Evolutionary conservation across 2,113 vertebrate species (phyloP).

Genomic region (Balaeniceps rex): DNA sequence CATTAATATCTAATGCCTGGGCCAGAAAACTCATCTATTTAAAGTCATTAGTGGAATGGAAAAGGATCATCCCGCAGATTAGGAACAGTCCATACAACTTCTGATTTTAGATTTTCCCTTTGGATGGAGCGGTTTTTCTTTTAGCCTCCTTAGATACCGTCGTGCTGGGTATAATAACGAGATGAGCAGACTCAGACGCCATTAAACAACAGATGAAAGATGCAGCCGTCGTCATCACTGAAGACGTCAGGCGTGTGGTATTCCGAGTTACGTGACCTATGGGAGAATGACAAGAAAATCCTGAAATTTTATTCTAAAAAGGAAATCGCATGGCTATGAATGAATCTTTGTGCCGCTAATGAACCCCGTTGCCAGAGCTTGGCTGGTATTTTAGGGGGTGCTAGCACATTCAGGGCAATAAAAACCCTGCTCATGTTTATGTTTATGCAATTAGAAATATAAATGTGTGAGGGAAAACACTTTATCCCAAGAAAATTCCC

Average conservation of each 20-base stretch:
- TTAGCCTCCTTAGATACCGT: neutral
- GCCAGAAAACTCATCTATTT: neutral
- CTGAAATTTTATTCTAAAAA: neutral
- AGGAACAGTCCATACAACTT: neutral
- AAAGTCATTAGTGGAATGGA: neutral
- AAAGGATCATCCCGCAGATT: neutral
- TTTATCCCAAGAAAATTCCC: neutral
- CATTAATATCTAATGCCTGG: neutral
- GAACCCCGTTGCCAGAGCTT: neutral
- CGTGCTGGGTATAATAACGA: neutral
- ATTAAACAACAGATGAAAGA: neutral
- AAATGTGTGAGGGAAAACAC: neutral
- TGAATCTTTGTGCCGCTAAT: neutral
- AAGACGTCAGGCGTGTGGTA: neutral
- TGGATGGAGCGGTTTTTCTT: neutral
- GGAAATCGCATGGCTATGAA: neutral
- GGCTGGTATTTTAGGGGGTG: neutral
- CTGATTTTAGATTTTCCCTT: neutral
- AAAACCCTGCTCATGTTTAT: neutral
- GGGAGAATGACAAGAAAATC: neutral
- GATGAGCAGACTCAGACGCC: neutral
- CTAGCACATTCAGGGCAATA: too few relatives aligned
- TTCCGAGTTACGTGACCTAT: neutral
- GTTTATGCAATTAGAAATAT: neutral
- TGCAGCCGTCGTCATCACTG: neutral